Percentiles rank a stretch among this genome's conserved stretches.
Evolutionary conservation across 2,113 vertebrate genomes (phyloP).

Genomic region (Motacilla tschutschensis): DNA sequence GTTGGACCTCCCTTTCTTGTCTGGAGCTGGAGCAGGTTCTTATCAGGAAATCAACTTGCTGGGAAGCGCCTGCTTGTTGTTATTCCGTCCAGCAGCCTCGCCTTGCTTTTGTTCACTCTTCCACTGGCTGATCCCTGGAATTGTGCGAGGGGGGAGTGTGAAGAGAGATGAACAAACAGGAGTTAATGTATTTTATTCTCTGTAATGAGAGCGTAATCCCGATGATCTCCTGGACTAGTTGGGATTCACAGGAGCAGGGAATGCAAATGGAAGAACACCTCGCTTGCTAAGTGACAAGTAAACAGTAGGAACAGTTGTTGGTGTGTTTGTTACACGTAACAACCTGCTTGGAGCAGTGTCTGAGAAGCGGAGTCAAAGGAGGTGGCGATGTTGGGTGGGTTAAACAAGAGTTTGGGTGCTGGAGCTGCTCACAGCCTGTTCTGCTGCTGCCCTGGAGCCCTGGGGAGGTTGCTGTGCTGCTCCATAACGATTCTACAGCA

Average conservation of each 20-base stretch:
- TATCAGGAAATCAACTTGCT: neutral
- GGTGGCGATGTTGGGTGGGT: neutral
- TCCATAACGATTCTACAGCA: neutral
- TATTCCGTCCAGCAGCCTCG: neutral
- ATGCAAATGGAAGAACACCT: neutral
- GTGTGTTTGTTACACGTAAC: neutral
- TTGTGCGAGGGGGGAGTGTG: neutral
- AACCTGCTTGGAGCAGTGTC: neutral
- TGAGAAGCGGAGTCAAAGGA: neutral
- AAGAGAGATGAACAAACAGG: neutral
- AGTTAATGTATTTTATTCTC: neutral
- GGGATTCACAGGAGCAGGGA: constrained; percentile 30
- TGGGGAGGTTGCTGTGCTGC: neutral
- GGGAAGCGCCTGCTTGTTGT: neutral
- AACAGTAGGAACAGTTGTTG: neutral
- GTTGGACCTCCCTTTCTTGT: neutral
- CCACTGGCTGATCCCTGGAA: neutral
- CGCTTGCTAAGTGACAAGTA: neutral
- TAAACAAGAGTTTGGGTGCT: neutral
- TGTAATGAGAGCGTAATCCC: neutral
- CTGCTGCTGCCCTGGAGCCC: neutral
- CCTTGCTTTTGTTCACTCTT: neutral
- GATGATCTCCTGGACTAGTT: neutral
- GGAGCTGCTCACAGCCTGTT: neutral
- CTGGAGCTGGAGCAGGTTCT: neutral